These are phyloP conservation scores for Corapipo altera DNA, from an alignment of 2,113 vertebrate genomes.

Conservation along the genomic window DNA sequence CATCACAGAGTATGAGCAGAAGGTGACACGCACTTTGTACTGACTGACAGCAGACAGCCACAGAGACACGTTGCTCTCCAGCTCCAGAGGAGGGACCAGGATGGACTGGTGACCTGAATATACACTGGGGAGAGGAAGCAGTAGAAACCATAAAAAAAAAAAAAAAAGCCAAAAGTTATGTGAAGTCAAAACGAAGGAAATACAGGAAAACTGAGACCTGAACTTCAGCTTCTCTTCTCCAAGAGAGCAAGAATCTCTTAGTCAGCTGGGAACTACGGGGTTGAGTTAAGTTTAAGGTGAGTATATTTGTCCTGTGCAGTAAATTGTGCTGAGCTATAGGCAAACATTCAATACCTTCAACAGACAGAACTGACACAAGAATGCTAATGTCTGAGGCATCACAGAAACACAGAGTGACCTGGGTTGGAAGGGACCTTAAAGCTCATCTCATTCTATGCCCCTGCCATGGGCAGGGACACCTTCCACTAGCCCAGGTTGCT, in stretches of 20 bases:
- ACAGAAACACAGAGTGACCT: background rate
- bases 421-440: background rate
- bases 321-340: background rate
- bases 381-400: background rate
- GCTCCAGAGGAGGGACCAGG: constrained; percentile 91
- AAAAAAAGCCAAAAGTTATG: background rate
- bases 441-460: background rate
- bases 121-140: constrained; percentile 50
- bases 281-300: background rate
- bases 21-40: constrained; percentile 92
- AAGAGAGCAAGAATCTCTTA: background rate
- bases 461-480: background rate
- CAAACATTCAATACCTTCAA: background rate
- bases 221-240: background rate
- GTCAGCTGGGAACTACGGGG: background rate
- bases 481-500: background rate
- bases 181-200: background rate
- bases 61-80: constrained; percentile 91
- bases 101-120: constrained; percentile 94
- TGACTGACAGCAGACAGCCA: constrained; percentile 95
- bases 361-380: background rate
- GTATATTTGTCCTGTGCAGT: background rate
- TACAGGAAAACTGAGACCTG: background rate
- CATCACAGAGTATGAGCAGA: constrained; percentile 98
- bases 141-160: background rate